Evolutionary conservation across 2,797 vertebrate species (phyloP).

Genomic region (Rhabdophis nuchalis): DNA sequence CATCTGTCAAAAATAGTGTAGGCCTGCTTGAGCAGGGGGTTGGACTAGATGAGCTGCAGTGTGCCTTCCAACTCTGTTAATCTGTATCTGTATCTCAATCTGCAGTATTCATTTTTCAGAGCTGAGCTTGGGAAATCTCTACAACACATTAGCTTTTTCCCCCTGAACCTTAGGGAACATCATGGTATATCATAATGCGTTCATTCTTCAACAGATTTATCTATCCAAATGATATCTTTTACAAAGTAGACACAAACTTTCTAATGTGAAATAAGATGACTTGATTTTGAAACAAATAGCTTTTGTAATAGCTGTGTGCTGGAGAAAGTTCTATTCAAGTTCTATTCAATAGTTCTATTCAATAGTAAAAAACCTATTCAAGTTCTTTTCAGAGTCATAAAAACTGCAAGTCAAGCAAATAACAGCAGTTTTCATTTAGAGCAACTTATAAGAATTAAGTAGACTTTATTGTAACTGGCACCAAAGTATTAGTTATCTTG

Average conservation of each 20-base stretch:
- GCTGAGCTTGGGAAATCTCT: background rate
- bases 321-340: too few relatives aligned
- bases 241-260: background rate
- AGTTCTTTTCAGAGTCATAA: background rate
- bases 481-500: constrained; percentile 1
- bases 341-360: too few relatives aligned
- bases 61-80: too few relatives aligned
- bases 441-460: accelerated
- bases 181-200: too few relatives aligned
- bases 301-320: background rate
- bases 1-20: too few relatives aligned
- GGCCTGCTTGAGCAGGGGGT: too few relatives aligned
- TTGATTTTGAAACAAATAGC: background rate
- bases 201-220: background rate
- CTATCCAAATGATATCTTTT: background rate
- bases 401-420: background rate
- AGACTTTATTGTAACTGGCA: background rate
- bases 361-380: too few relatives aligned
- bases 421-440: constrained; percentile 8
- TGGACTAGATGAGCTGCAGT: too few relatives aligned
- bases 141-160: background rate
- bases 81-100: too few relatives aligned
- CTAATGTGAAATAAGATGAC: background rate
- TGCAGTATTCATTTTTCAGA: background rate
- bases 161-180: background rate